phyloP scores from a whole-genome alignment of 2,113 vertebrate genomes.

The Notothenia coriiceps region DNA sequence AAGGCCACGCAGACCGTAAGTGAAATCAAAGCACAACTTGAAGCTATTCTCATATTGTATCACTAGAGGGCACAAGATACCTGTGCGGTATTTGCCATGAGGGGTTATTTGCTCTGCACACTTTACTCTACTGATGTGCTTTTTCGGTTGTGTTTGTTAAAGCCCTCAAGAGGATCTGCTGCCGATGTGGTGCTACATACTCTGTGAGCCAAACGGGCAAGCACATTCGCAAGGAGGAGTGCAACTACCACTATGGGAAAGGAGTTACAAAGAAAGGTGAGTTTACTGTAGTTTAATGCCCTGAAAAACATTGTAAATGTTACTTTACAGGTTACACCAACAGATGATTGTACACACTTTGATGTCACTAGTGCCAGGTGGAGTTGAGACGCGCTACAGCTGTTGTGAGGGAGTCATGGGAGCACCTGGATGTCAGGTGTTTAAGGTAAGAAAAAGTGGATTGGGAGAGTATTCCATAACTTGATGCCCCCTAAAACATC shows the following conservation, averaged over 20 bases:
- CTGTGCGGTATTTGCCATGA: not conserved
- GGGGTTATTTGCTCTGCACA: too few relatives aligned
- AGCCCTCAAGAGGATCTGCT: slow-evolving; percentile 86
- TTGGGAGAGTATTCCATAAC: not conserved
- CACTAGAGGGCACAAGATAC: slow-evolving; percentile 56
- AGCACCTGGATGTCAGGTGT: slow-evolving; percentile 83
- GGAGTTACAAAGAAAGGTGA: slow-evolving; percentile 82
- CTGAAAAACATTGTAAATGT: not conserved
- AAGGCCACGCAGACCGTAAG: slow-evolving; percentile 76
- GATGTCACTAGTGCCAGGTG: slow-evolving; percentile 80
- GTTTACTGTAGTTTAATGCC: not conserved
- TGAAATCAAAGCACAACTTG: not conserved
- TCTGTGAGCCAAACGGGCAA: slow-evolving; percentile 81
- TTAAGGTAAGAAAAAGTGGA: slow-evolving; percentile 67
- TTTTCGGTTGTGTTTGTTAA: slow-evolving; percentile 12
- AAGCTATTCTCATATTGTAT: not conserved
- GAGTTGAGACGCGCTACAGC: slow-evolving; percentile 84
- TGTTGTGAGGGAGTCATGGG: slow-evolving; percentile 87
- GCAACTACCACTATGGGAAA: slow-evolving; percentile 86
- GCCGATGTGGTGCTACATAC: slow-evolving; percentile 84
- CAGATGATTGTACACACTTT: not conserved
- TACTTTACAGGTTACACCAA: too few relatives aligned
- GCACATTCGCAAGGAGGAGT: slow-evolving; percentile 85
- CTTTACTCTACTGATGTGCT: not conserved
- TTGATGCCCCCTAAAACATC: not conserved